These are phyloP conservation scores for Hemibagrus wyckioides DNA, from an alignment of 2,113 vertebrate species.

Conservation along the genomic window DNA sequence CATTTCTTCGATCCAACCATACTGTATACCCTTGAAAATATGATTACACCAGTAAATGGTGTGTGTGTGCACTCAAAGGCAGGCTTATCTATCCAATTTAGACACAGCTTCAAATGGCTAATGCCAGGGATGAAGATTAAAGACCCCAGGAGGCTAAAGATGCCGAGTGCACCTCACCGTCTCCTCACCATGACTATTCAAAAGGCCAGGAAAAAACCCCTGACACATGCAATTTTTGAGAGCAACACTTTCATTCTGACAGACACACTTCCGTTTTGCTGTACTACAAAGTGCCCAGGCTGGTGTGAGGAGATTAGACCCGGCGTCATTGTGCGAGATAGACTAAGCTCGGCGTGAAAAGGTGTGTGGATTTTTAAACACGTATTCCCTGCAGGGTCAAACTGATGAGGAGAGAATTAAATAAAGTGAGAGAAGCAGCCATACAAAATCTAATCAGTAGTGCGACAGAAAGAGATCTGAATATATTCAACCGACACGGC, in stretches of 20 bases:
- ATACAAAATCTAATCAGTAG: background rate
- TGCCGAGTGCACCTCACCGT: background rate
- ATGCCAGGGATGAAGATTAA: background rate
- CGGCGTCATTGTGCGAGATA: background rate
- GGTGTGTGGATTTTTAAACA: background rate
- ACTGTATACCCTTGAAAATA: slow-evolving; percentile 10
- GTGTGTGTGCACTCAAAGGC: background rate
- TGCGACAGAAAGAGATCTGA: background rate
- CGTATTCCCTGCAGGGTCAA: background rate
- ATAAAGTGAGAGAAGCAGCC: background rate
- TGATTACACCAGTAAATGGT: slow-evolving; percentile 2
- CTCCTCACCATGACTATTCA: background rate
- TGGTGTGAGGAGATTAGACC: background rate
- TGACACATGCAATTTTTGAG: background rate
- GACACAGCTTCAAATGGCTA: background rate
- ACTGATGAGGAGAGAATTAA: background rate
- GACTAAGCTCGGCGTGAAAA: background rate
- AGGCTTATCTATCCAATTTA: slow-evolving; percentile 20
- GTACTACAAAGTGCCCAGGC: background rate
- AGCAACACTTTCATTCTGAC: background rate
- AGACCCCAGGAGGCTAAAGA: background rate
- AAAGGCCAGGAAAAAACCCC: slow-evolving; percentile 4
- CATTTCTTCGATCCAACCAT: background rate
- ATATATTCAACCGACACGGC: background rate
- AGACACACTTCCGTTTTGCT: background rate